Conservation (phyloP, 2,888 invertebrate genomes). For the Notodonta dromedarius region DNA sequence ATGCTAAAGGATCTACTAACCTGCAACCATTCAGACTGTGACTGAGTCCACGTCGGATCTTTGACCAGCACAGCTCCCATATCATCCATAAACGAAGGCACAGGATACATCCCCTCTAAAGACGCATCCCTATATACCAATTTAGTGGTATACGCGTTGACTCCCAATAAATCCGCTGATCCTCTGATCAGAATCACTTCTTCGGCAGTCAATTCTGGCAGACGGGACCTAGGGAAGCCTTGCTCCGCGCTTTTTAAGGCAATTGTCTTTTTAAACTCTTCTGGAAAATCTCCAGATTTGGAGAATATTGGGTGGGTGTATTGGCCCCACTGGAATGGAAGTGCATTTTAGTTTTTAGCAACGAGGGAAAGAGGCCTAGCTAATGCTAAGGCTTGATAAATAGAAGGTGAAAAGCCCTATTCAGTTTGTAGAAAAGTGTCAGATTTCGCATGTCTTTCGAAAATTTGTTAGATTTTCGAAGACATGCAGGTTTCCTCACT, state of each 20-base stretch:
- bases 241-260: constrained; percentile 82
- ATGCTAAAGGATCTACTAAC: constrained; percentile 32
- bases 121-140: constrained; percentile 67
- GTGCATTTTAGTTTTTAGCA: neutral
- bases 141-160: constrained; percentile 86
- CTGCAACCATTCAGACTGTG: constrained; percentile 61
- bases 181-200: constrained; percentile 85
- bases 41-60: constrained; percentile 60
- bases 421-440: too few species aligned
- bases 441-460: too few species aligned
- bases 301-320: constrained; percentile 79
- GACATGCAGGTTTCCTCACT: too few species aligned
- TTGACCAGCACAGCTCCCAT: constrained; percentile 57
- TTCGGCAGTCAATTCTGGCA: constrained; percentile 80
- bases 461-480: too few species aligned
- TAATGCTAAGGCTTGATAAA: too few species aligned
- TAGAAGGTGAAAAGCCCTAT: neutral
- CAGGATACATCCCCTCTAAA: constrained; percentile 61
- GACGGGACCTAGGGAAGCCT: constrained; percentile 81
- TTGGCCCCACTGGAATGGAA: constrained; percentile 66
- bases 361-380: neutral
- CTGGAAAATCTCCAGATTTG: constrained; percentile 85
- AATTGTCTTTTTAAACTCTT: constrained; percentile 82
- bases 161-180: constrained; percentile 87
- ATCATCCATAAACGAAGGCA: constrained; percentile 70